These are phyloP conservation scores for Nebria ingens DNA, from an alignment of 1,140 invertebrate species.

Conservation along the genomic window DNA sequence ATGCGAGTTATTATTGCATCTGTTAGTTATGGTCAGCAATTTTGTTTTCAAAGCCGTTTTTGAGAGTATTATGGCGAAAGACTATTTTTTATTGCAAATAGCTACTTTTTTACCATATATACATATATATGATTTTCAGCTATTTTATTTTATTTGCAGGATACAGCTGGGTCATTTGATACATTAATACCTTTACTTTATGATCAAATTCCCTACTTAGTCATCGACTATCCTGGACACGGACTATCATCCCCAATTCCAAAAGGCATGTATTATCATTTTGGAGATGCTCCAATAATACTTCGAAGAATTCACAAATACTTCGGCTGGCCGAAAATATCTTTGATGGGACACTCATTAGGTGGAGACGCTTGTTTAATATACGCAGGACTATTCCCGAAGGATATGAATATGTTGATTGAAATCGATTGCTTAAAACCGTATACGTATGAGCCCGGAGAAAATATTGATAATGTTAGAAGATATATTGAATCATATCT, in stretches of 20 bases:
- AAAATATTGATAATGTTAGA: slow-evolving; percentile 22
- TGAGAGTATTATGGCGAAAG: too few relatives aligned
- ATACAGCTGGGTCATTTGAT: slow-evolving; percentile 46
- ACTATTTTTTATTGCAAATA: too few relatives aligned
- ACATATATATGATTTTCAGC: neutral
- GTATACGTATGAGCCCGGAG: slow-evolving; percentile 28
- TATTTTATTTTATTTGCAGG: neutral
- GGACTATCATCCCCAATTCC: slow-evolving; percentile 58
- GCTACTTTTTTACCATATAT: too few relatives aligned
- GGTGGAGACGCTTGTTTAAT: slow-evolving; percentile 47
- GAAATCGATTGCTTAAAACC: slow-evolving; percentile 51
- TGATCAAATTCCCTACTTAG: slow-evolving; percentile 45
- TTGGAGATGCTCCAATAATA: slow-evolving; percentile 41
- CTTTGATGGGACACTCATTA: slow-evolving; percentile 57
- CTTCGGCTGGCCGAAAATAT: slow-evolving; percentile 57
- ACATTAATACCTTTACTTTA: slow-evolving; percentile 49
- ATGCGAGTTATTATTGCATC: too few relatives aligned
- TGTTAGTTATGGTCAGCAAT: too few relatives aligned
- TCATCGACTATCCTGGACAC: slow-evolving; percentile 62
- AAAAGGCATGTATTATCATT: slow-evolving; percentile 47
- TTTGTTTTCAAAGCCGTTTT: too few relatives aligned
- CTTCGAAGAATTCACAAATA: slow-evolving; percentile 48
- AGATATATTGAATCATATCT: slow-evolving; percentile 37
- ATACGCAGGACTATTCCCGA: slow-evolving; percentile 46
- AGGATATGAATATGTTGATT: slow-evolving; percentile 48